Evolutionary conservation across 2,888 invertebrate species (phyloP), one percentile per base, ranked within the genome.

Genomic region (Sturmia bella): DNA sequence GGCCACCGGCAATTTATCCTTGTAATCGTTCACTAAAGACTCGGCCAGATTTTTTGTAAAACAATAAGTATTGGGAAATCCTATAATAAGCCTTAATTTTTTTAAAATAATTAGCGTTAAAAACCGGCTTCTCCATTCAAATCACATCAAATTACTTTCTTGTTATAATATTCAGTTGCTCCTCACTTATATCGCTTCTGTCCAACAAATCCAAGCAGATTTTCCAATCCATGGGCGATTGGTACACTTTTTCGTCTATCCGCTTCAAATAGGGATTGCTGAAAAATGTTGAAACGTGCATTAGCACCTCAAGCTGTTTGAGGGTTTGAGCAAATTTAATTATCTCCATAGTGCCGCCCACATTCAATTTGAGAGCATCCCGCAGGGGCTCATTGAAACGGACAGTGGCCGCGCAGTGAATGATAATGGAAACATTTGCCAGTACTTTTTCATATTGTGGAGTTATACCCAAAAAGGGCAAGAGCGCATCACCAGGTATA

Each of bases 41-140:
- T 99, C 98, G 0, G 96, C 96, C 83, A 98, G 87, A 80, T 96
- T 95, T 89, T 99, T 98, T 0, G 97, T 95, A 88, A 96, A 97
- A 0, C 96, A 96, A 88, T 98, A 99, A 0, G 98, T 97, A 87
- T 98, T 98, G 0, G 98, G 97, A 27, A 89, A 89, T 21, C 89
- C 89, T n/a, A 85, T 75, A 52, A 85, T 87, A 11, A 88, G 24
- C 66, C 89, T 89, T 24, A 13, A 73, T 15, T 7, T 11, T 4
- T 32, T 19, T 15, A 17, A 12, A 24, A 11, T 12, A 12, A 12
- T 27, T 15, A 45, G 0, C n/a, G 32, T 7, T 32, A 19, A 19
- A 50, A 4, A 19, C 13, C n/a, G 9, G 13, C 7, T 13, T 48
- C 1, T 3, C 5, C 4, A 32, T n/a, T 12, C 12, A 27, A 32